Base-by-base conservation (phyloP, 2,113 vertebrate genomes). In the Oreochromis spilurus region DNA sequence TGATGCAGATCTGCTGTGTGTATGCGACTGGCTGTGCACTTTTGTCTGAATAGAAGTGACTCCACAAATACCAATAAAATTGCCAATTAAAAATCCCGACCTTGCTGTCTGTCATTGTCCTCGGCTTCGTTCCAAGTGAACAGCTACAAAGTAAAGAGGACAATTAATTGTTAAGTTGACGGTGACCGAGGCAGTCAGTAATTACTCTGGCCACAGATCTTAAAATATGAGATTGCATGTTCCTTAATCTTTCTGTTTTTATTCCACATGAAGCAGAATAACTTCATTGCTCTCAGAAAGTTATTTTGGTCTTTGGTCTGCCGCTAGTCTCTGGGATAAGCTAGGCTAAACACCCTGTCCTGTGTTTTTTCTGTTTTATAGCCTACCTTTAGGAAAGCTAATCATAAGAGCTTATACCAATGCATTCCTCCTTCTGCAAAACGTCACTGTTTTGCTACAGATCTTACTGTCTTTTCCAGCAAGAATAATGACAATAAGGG, bases 321-420 rank as follows among this genome's bases (percentile, higher is more conserved):
- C 2, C 3, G n/a, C 72, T 31, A 52, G 72, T 52, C 72, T 77
- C 26, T n/a, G 10, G 45, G 45, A 12, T 48, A 77, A 34, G 26
- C 45, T 77, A 77, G 72, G 26, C 26, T 52, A 34, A 31, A 52
- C 4, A 52, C 11, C 45, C 10, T 52, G 72, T 50, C 26, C 45
- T 52, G 72, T 77, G 45, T 5, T 50, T 29, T 77, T 77, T 77
- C 72, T n/a, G 26, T 77, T 77, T 52, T 3, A 3, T 52, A 77
- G 26, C 26, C 26, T 31, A 9, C 14, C 13, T 67, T 84, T 94
- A 82, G 87, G 55, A 92, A 85, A 85, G 88, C 91, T 90, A 87
- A 83, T 93, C 90, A 90, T 93, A 90, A 88, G 88, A 90, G 84
- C 84, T 88, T 84, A 87, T 90, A 86, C 84, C 93, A 92, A 93